Base-by-base conservation (phyloP, 2,888 invertebrate genomes). In the Tipula unca region DNA sequence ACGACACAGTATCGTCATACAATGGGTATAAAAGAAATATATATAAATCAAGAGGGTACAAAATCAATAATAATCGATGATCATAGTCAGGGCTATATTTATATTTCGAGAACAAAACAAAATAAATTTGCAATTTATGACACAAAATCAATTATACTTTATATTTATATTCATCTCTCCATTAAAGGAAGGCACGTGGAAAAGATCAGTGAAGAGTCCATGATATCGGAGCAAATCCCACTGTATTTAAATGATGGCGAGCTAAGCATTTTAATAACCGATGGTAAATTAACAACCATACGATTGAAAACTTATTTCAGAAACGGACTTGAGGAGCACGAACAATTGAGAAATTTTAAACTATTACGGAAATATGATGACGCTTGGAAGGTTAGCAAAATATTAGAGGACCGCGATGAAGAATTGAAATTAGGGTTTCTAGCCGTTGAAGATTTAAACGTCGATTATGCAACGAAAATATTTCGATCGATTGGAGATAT, bases 171-270 rank as follows among this genome's bases (percentile, higher is more conserved):
- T 2, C 94, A 94, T 85, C 94, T 95, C 88, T 95, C 95, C 14
- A 93, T 96, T 48, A 92, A 94, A 89, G 96, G 95, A 87, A 90
- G 93, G 85, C 92, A 92, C 88, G 94, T 96, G 0, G 92, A 94
- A 87, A 94, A 94, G 89, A 93, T 97, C 85, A 96, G 96, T 1
- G 92, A 93, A 85, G 96, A 97, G 6, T 94, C 94, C 87, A 92
- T 99, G 10, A 95, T 96, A 84, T 92, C 94, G 0, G 95, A 95
- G 3, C 96, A 97, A 88, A 91, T 94, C 82, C 99, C 99, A 14
- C 91, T 99, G 48, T 92, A 98, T 89, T 92, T 99, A 89, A 96
- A 96, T 90, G 95, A 95, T 87, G 99, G 99, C 0, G 97, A 98
- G 89, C 93, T 97, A 86, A 94, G 94, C 42, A 92, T 96, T 85